phyloP scores from a whole-genome alignment of 37 sponge, comb jelly and placozoan genomes.

The Lycopodina hypogea region DNA sequence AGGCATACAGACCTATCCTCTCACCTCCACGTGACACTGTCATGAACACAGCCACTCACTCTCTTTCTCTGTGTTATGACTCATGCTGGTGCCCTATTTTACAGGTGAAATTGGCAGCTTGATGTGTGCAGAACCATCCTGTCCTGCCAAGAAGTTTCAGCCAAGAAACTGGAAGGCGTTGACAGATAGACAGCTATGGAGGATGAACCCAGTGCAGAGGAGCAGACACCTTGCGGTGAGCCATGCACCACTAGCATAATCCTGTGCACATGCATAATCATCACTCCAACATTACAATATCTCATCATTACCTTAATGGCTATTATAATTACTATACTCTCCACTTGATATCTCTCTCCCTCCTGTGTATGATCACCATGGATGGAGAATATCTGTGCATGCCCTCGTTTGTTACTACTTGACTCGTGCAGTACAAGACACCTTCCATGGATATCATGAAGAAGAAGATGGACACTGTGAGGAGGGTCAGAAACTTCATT shows the following conservation, averaged over 20 bases:
- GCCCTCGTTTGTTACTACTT: background rate
- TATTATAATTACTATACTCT: no score
- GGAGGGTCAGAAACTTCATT: slow-evolving; percentile 27
- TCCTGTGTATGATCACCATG: no score
- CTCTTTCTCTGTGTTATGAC: no score
- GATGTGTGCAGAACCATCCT: no score
- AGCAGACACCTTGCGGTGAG: slow-evolving; percentile 75
- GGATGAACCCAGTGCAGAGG: slow-evolving; percentile 33
- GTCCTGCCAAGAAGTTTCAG: slow-evolving; percentile 17
- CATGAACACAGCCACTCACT: no score
- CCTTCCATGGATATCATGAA: slow-evolving; percentile 47
- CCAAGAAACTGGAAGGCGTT: slow-evolving; percentile 53
- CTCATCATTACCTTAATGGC: no score
- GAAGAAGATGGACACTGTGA: slow-evolving; percentile 34
- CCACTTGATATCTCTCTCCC: no score
- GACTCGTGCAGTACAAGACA: slow-evolving; percentile 59
- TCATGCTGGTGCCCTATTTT: no score
- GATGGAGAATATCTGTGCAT: background rate
- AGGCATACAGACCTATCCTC: no score
- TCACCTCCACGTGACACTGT: no score
- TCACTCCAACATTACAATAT: no score
- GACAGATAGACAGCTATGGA: slow-evolving; percentile 27
- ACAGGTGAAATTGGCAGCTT: no score
- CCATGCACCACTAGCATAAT: background rate
- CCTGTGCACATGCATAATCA: background rate